Percentiles rank a stretch among this genome's conserved stretches.
Conservation (phyloP, 2,888 invertebrate species). For the Muschampia staudingeri region DNA sequence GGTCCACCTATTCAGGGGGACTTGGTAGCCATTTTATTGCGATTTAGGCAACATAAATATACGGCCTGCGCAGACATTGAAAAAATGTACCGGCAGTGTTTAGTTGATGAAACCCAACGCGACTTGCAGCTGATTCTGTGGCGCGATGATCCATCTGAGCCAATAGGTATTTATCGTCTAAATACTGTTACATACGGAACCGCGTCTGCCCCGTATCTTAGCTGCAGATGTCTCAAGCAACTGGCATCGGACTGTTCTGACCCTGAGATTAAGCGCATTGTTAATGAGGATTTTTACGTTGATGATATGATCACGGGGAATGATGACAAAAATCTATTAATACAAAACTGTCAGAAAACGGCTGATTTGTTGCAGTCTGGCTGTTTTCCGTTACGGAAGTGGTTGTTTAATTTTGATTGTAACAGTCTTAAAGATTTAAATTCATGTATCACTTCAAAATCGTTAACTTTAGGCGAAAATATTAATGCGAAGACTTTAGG, state of each 20-base stretch:
- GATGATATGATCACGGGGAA: not conserved
- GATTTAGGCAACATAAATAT: conserved; percentile 48
- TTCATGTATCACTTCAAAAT: not conserved
- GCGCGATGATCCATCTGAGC: conserved; percentile 42
- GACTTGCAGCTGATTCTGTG: conserved; percentile 53
- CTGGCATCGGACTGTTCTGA: not conserved
- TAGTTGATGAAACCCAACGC: conserved; percentile 42
- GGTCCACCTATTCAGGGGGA: conserved; percentile 9
- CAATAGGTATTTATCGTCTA: conserved; percentile 29
- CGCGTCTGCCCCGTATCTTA: conserved; percentile 19
- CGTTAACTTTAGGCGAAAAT: conserved; percentile 27
- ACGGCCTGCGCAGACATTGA: conserved; percentile 43
- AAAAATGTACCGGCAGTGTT: conserved; percentile 54
- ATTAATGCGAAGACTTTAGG: conserved; percentile 30
- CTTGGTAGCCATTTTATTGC: conserved; percentile 25
- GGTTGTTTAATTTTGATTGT: conserved; percentile 38
- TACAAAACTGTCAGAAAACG: conserved; percentile 14
- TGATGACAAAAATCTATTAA: conserved; percentile 8
- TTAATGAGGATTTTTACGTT: conserved; percentile 4
- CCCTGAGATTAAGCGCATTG: not conserved
- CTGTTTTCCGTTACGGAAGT: conserved; percentile 5
- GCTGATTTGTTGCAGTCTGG: conserved; percentile 12
- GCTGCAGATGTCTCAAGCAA: conserved; percentile 1
- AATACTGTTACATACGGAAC: conserved; percentile 34
- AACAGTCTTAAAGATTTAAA: not conserved